phyloP scores from a whole-genome alignment of 2,888 invertebrate genomes.

The Lingula anatina region DNA sequence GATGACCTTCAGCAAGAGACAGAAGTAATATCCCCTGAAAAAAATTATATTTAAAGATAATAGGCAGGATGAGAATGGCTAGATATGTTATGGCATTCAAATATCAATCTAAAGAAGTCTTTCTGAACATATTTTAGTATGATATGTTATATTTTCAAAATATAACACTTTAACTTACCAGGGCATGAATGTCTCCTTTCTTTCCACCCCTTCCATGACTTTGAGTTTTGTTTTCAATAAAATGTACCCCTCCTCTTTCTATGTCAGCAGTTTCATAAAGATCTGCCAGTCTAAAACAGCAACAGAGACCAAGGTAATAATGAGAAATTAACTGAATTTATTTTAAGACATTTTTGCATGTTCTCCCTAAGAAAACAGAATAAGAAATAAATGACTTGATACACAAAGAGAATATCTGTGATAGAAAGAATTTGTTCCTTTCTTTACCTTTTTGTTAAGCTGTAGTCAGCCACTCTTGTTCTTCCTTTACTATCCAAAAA shows the following conservation, averaged over 20 bases:
- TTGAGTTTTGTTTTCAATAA: constrained; percentile 34
- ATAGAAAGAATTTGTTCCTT: too few species aligned
- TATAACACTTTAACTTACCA: constrained; percentile 47
- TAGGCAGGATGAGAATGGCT: background rate
- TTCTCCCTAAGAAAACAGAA: constrained; percentile 38
- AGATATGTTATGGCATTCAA: background rate
- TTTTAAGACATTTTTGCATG: background rate
- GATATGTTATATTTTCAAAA: too few species aligned
- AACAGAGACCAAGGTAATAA: background rate
- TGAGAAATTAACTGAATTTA: background rate
- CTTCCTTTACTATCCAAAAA: constrained; percentile 62
- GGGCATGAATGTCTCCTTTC: constrained; percentile 69
- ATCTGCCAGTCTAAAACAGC: constrained; percentile 29
- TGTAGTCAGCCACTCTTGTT: constrained; percentile 65
- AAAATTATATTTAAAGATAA: background rate
- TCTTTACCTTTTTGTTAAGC: constrained; percentile 61
- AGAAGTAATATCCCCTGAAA: constrained; percentile 62
- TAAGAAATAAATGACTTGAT: too few species aligned
- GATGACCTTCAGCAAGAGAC: constrained; percentile 61
- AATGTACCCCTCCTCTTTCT: constrained; percentile 29
- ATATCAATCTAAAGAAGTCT: background rate
- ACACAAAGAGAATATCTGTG: too few species aligned
- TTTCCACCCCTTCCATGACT: constrained; percentile 58
- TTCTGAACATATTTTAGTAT: background rate
- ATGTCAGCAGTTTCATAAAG: constrained; percentile 26